Conservation (phyloP, 2,797 vertebrate genomes). For the Schizopygopsis pylzovi region DNA sequence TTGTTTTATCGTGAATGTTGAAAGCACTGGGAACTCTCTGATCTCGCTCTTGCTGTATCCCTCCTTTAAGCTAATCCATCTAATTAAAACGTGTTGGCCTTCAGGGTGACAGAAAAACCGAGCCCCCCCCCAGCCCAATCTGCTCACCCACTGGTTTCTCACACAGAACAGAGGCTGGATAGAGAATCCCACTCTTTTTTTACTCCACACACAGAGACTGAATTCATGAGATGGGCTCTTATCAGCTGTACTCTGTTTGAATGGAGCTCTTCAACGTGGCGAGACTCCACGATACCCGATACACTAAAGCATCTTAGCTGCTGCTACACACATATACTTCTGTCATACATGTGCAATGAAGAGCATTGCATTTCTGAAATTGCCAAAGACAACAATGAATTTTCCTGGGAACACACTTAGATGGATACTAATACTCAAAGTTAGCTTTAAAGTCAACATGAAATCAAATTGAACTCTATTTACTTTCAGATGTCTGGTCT, state of each 20-base stretch:
- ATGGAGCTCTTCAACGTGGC: slow-evolving; percentile 77
- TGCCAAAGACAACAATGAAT: background rate
- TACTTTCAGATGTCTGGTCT: background rate
- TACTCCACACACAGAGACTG: slow-evolving; percentile 75
- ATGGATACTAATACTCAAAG: slow-evolving; percentile 18
- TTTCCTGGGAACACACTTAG: slow-evolving; percentile 12
- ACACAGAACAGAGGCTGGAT: slow-evolving; percentile 73
- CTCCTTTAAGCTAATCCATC: slow-evolving; percentile 81
- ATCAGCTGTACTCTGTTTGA: slow-evolving; percentile 78
- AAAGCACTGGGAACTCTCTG: slow-evolving; percentile 44
- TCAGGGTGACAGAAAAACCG: slow-evolving; percentile 54
- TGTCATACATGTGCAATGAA: slow-evolving; percentile 36
- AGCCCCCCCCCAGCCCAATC: slow-evolving; percentile 45
- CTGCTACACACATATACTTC: slow-evolving; percentile 35
- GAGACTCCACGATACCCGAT: slow-evolving; percentile 71
- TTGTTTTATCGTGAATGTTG: slow-evolving; percentile 40
- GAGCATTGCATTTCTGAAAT: slow-evolving; percentile 30
- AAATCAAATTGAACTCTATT: slow-evolving; percentile 1
- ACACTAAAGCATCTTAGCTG: slow-evolving; percentile 70
- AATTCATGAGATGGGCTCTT: slow-evolving; percentile 86
- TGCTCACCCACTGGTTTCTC: slow-evolving; percentile 91
- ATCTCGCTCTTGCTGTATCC: slow-evolving; percentile 50
- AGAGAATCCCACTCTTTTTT: slow-evolving; percentile 37
- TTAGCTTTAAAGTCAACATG: background rate
- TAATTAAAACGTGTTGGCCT: slow-evolving; percentile 90